Conservation (phyloP, 1,140 invertebrate genomes). For the Protaetia brevitarsis region DNA sequence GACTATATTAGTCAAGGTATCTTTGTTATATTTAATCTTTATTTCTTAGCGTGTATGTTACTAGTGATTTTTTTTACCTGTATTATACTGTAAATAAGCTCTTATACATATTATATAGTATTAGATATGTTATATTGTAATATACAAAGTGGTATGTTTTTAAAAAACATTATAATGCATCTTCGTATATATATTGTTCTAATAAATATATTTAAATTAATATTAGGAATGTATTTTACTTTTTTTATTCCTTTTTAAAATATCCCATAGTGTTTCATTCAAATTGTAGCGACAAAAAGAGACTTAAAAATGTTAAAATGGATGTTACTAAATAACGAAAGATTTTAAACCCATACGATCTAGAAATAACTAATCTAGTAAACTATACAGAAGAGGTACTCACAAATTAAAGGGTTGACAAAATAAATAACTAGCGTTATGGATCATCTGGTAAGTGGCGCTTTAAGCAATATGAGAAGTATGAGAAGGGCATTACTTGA, state of each 20-base stretch:
- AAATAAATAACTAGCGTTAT: too few relatives aligned
- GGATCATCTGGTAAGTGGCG: too few relatives aligned
- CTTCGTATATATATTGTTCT: constrained; percentile 24
- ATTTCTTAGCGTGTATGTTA: constrained; percentile 27
- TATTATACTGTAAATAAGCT: constrained; percentile 43
- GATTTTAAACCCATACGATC: too few relatives aligned
- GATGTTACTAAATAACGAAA: too few relatives aligned
- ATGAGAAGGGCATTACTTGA: too few relatives aligned
- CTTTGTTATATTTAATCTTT: constrained; percentile 38
- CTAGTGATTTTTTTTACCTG: constrained; percentile 41
- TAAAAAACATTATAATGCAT: constrained; percentile 33
- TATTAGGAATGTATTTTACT: constrained; percentile 3
- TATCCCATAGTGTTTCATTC: too few relatives aligned
- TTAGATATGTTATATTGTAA: constrained; percentile 33
- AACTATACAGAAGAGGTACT: too few relatives aligned
- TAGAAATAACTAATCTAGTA: too few relatives aligned
- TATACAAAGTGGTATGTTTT: constrained; percentile 40
- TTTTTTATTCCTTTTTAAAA: neutral
- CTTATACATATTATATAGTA: constrained; percentile 32
- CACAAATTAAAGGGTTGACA: too few relatives aligned
- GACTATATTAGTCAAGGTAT: constrained; percentile 44
- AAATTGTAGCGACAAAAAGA: too few relatives aligned
- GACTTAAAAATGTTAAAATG: too few relatives aligned
- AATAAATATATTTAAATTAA: constrained; percentile 25
- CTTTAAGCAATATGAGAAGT: too few relatives aligned